Conservation (phyloP, 2,888 invertebrate genomes). For the Tenthredo scrophulariae region DNA sequence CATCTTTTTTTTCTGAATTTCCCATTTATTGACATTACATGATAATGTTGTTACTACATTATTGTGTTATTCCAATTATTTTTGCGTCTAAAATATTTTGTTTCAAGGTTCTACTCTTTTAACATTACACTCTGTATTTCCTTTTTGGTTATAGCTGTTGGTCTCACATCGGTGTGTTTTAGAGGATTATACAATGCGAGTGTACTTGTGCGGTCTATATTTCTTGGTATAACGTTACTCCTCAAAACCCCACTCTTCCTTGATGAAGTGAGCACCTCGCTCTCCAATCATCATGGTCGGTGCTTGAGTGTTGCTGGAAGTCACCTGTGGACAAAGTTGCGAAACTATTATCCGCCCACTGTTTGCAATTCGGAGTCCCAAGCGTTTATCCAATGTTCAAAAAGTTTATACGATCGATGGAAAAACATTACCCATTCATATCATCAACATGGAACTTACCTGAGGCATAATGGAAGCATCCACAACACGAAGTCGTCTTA, state of each 20-base stretch:
- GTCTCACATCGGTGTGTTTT: neutral
- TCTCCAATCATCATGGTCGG: slow-evolving; percentile 12
- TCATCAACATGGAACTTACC: neutral
- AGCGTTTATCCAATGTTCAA: neutral
- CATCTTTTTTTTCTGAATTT: too few species aligned
- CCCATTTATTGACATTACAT: too few species aligned
- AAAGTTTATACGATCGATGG: neutral
- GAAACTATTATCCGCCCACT: neutral
- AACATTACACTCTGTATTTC: neutral
- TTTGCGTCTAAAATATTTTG: neutral
- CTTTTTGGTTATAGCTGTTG: neutral
- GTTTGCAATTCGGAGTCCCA: neutral
- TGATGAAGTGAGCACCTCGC: neutral
- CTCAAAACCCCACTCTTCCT: neutral
- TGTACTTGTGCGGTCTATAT: neutral
- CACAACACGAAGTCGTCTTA: neutral
- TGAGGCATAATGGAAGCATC: slow-evolving; percentile 62
- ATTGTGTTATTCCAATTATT: too few species aligned
- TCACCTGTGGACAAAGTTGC: neutral
- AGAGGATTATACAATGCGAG: neutral
- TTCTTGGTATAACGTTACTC: neutral
- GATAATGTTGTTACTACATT: too few species aligned
- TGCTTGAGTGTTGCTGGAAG: slow-evolving; percentile 11
- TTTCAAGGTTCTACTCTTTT: too few species aligned
- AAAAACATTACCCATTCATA: neutral